These are phyloP conservation scores for Dynastes grantii DNA, from an alignment of 2,888 invertebrate species.

Conservation along the genomic window DNA sequence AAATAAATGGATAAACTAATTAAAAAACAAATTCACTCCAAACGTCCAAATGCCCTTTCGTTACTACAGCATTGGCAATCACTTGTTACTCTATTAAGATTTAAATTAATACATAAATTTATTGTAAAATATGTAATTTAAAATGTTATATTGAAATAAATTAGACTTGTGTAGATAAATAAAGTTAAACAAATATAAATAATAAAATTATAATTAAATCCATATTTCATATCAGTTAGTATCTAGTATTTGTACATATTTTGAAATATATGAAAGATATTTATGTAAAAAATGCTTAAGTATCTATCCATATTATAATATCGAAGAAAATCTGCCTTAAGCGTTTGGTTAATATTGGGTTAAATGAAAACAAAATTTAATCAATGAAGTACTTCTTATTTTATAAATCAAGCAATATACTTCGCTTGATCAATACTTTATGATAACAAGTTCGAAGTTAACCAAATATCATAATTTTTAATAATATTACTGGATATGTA, in stretches of 20 bases:
- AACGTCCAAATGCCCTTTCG: too few species aligned
- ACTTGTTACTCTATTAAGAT: slow-evolving; percentile 4
- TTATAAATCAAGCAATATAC: too few species aligned
- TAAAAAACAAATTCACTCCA: too few species aligned
- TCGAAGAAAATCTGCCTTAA: slow-evolving; percentile 43
- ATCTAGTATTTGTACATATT: slow-evolving; percentile 41
- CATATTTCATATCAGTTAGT: slow-evolving; percentile 46
- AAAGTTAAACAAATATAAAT: slow-evolving; percentile 20
- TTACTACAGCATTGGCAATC: slow-evolving; percentile 2
- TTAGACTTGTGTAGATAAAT: slow-evolving; percentile 38
- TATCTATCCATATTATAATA: slow-evolving; percentile 1
- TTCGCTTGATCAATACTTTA: too few species aligned
- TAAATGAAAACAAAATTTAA: neutral
- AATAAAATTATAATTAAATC: slow-evolving; percentile 26
- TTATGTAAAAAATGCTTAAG: slow-evolving; percentile 28
- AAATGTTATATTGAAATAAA: slow-evolving; percentile 23
- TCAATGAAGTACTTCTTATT: too few species aligned
- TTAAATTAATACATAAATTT: slow-evolving; percentile 20
- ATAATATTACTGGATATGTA: too few species aligned
- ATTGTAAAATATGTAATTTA: slow-evolving; percentile 43
- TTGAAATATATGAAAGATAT: slow-evolving; percentile 30
- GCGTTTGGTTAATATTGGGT: slow-evolving; percentile 23
- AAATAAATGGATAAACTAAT: too few species aligned
- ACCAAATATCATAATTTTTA: too few species aligned
- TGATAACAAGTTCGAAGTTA: too few species aligned